phyloP scores from a whole-genome alignment of 2,888 invertebrate genomes.

The Argyresthia albistria region DNA sequence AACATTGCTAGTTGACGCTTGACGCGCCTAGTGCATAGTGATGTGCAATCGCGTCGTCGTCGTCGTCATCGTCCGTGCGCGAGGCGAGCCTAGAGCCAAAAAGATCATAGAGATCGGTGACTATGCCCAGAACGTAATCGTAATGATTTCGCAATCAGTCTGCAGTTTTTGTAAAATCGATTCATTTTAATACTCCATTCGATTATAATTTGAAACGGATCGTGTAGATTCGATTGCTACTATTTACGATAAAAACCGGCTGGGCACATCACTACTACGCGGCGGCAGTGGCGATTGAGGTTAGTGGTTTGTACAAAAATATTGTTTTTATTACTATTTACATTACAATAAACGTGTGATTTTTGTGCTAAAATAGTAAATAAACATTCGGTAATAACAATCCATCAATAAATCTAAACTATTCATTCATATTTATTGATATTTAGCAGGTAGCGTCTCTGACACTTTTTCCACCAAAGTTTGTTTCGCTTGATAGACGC shows the following conservation, averaged over 20 bases:
- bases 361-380: conserved; percentile 6
- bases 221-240: neutral
- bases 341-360: neutral
- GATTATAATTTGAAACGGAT: neutral
- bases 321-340: conserved; percentile 24
- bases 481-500: conserved; percentile 32
- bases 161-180: too few relatives aligned
- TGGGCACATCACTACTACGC: conserved; percentile 35
- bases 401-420: conserved; percentile 12
- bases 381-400: conserved; percentile 9
- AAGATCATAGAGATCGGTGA: too few relatives aligned
- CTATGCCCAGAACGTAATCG: too few relatives aligned
- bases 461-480: conserved; percentile 39
- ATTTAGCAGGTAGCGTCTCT: conserved; percentile 51
- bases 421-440: conserved; percentile 42
- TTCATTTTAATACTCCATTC: neutral
- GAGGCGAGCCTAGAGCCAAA: too few relatives aligned
- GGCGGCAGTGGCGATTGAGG: conserved; percentile 54
- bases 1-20: too few relatives aligned
- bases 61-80: too few relatives aligned
- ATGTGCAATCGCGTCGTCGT: too few relatives aligned
- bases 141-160: too few relatives aligned
- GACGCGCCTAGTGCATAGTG: too few relatives aligned
- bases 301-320: conserved; percentile 45
- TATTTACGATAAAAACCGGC: neutral